phyloP scores from a whole-genome alignment of 2,113 vertebrate species.

The Apteryx mantelli region DNA sequence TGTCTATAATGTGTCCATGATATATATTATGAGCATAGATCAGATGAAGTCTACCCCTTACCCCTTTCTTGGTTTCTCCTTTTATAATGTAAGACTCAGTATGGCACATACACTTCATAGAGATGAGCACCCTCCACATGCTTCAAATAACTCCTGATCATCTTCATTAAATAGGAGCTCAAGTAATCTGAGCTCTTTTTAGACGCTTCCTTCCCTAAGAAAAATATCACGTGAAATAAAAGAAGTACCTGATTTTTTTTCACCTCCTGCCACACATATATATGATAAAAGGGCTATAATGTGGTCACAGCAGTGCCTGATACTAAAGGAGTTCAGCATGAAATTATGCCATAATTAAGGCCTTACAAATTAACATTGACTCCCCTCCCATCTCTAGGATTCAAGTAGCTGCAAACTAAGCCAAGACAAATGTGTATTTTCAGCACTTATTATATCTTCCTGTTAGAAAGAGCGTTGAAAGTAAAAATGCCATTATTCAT shows the following conservation, averaged over 20 bases:
- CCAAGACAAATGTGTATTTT: background rate
- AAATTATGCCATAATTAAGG: background rate
- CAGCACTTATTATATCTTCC: background rate
- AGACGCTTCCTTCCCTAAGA: background rate
- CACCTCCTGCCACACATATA: background rate
- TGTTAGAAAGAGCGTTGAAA: background rate
- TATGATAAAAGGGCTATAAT: background rate
- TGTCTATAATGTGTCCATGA: background rate
- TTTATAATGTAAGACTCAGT: background rate
- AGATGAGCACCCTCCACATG: background rate
- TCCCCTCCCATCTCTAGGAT: background rate
- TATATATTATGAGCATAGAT: background rate
- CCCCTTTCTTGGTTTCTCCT: background rate
- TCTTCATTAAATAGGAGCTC: background rate
- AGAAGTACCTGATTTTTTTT: background rate
- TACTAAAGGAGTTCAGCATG: background rate
- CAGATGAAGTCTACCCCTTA: background rate
- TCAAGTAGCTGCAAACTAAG: background rate
- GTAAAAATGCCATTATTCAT: background rate
- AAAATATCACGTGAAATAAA: background rate
- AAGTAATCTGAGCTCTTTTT: background rate
- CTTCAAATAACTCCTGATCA: background rate
- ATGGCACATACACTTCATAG: background rate
- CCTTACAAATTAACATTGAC: background rate
- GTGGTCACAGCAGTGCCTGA: background rate